phyloP scores from a whole-genome alignment of 2,888 invertebrate genomes.

The Dryadula phaetusa region DNA sequence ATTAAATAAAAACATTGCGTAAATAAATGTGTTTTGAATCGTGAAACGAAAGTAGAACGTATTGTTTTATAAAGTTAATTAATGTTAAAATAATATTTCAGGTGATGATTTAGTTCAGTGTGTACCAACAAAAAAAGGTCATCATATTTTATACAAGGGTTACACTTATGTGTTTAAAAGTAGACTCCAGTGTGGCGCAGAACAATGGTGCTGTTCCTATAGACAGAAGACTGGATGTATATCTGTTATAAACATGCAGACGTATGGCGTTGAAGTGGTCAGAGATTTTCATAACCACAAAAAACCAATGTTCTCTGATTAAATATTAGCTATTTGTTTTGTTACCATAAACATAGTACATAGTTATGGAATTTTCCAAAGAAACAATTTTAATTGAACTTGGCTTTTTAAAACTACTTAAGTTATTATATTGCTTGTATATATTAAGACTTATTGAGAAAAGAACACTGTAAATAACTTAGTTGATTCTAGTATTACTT shows the following conservation, averaged over 20 bases:
- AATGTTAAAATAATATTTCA: conserved; percentile 55
- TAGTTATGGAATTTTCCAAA: conserved; percentile 11
- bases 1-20: conserved; percentile 34
- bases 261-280: conserved; percentile 73
- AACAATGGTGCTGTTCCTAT: conserved; percentile 78
- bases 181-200: conserved; percentile 75
- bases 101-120: conserved; percentile 77
- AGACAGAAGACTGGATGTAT: conserved; percentile 80
- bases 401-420: neutral
- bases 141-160: conserved; percentile 76
- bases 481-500: too few species aligned
- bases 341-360: neutral
- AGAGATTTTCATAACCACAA: conserved; percentile 79
- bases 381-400: neutral
- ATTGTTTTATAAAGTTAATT: conserved; percentile 21
- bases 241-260: conserved; percentile 77
- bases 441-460: neutral
- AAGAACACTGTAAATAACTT: too few species aligned
- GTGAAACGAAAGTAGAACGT: conserved; percentile 12
- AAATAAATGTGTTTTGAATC: conserved; percentile 36
- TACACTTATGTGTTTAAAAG: conserved; percentile 78
- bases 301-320: conserved; percentile 74
- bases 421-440: neutral
- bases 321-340: conserved; percentile 21
- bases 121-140: conserved; percentile 77